Evolutionary conservation across 2,888 invertebrate species (phyloP).

Genomic region (Macrosoma leucophasiata): DNA sequence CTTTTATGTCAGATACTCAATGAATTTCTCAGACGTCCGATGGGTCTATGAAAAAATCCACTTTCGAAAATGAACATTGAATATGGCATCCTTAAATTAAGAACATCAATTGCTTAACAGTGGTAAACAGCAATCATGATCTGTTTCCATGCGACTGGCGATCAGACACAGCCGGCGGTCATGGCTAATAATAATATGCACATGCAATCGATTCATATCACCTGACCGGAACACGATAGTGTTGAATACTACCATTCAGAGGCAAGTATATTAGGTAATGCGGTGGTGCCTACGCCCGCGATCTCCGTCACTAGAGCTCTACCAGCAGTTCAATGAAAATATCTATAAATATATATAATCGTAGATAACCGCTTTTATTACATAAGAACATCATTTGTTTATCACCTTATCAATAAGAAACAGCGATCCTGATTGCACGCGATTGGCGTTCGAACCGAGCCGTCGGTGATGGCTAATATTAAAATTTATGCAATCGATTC

Average conservation of each 20-base stretch:
- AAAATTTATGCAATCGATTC: slow-evolving; percentile 47
- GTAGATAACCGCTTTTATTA: too few relatives aligned
- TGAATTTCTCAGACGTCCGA: too few relatives aligned
- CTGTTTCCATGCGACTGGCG: slow-evolving; percentile 28
- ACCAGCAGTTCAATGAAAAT: too few relatives aligned
- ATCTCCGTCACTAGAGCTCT: too few relatives aligned
- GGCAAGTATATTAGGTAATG: too few relatives aligned
- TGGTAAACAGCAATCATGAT: slow-evolving; percentile 45
- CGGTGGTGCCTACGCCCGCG: too few relatives aligned
- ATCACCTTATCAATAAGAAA: slow-evolving; percentile 45
- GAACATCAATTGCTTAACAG: slow-evolving; percentile 41
- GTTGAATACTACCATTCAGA: too few relatives aligned
- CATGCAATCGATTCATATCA: slow-evolving; percentile 52
- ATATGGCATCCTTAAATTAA: slow-evolving; percentile 5
- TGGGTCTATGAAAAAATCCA: too few relatives aligned
- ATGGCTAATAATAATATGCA: slow-evolving; percentile 48
- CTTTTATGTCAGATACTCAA: too few relatives aligned
- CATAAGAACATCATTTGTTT: too few relatives aligned
- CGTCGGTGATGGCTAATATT: slow-evolving; percentile 8
- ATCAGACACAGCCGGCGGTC: background rate
- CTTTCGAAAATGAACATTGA: background rate
- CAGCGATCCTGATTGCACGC: slow-evolving; percentile 38
- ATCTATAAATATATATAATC: too few relatives aligned
- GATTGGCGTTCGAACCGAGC: slow-evolving; percentile 18
- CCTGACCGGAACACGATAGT: too few relatives aligned